Evolutionary conservation across 2,888 invertebrate genomes (phyloP).

Genomic region (Chrysolina americana): DNA sequence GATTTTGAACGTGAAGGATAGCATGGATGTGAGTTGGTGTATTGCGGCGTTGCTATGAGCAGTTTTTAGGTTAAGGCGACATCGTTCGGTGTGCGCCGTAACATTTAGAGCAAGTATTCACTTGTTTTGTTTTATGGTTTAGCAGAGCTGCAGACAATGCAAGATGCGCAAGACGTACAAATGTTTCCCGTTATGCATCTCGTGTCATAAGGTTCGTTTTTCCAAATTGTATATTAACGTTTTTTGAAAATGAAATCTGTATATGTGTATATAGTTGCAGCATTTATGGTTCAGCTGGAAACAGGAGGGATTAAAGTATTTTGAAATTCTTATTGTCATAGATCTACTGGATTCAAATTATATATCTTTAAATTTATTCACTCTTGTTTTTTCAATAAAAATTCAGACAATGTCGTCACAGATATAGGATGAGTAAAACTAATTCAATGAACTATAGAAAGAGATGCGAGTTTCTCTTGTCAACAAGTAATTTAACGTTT

Average conservation of each 20-base stretch:
- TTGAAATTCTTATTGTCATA: too few species aligned
- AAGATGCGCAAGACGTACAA: slow-evolving; percentile 60
- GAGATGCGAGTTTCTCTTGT: too few species aligned
- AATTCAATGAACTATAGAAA: too few species aligned
- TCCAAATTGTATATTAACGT: slow-evolving; percentile 12
- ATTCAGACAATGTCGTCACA: too few species aligned
- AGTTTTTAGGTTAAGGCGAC: slow-evolving; percentile 29
- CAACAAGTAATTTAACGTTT: too few species aligned
- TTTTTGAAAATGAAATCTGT: background rate
- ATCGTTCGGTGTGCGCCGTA: slow-evolving; percentile 27
- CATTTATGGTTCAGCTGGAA: too few species aligned
- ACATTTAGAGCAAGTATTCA: slow-evolving; percentile 42
- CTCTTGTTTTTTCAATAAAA: too few species aligned
- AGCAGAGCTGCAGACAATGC: slow-evolving; percentile 62
- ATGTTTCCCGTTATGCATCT: slow-evolving; percentile 61
- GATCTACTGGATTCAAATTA: too few species aligned
- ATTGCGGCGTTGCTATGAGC: slow-evolving; percentile 11
- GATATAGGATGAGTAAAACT: too few species aligned
- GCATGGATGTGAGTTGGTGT: slow-evolving; percentile 26
- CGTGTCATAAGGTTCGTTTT: slow-evolving; percentile 61
- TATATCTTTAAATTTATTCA: too few species aligned
- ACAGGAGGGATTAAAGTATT: too few species aligned
- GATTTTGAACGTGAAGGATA: slow-evolving; percentile 2
- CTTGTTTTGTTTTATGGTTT: slow-evolving; percentile 52
- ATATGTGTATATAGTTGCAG: too few species aligned